A percentile compares a stretch with the other conserved stretches of the same genome.
These are phyloP conservation scores for Stenodema calcarata DNA, from an alignment of 2,888 invertebrate species.

Conservation along the genomic window DNA sequence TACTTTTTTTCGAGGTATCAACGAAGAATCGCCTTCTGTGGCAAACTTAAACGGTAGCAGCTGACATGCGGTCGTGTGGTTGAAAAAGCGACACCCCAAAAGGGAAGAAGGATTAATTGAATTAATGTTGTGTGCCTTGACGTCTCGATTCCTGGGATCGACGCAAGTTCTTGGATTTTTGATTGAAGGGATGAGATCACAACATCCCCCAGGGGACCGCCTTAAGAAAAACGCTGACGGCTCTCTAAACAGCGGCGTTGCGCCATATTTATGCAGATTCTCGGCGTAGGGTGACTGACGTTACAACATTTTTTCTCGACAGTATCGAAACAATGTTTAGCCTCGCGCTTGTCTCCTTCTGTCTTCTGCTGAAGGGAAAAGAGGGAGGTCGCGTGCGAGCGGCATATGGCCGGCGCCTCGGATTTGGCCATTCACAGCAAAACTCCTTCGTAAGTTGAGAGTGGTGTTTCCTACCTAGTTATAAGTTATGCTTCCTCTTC, in stretches of 20 bases:
- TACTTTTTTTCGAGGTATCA: too few relatives aligned
- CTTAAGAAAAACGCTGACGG: background rate
- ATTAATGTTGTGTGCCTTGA: background rate
- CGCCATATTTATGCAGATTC: background rate
- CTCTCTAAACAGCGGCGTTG: background rate
- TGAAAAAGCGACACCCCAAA: background rate
- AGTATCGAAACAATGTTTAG: background rate
- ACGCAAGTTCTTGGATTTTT: background rate
- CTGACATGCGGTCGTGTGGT: background rate
- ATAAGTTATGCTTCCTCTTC: background rate
- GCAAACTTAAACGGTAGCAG: background rate
- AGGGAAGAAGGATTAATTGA: background rate
- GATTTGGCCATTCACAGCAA: conserved; percentile 3
- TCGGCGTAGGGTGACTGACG: background rate
- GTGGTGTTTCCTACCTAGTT: background rate
- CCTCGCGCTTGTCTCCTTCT: background rate
- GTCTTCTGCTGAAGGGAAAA: background rate
- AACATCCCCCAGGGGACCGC: background rate
- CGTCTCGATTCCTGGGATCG: background rate
- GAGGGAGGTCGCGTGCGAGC: background rate
- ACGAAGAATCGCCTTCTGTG: too few relatives aligned
- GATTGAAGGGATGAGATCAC: background rate
- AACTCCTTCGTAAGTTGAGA: background rate
- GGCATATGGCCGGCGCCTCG: conserved; percentile 11
- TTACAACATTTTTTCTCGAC: background rate